Conservation (phyloP, 2,888 invertebrate genomes). For the Noctuana brunneofusca region DNA sequence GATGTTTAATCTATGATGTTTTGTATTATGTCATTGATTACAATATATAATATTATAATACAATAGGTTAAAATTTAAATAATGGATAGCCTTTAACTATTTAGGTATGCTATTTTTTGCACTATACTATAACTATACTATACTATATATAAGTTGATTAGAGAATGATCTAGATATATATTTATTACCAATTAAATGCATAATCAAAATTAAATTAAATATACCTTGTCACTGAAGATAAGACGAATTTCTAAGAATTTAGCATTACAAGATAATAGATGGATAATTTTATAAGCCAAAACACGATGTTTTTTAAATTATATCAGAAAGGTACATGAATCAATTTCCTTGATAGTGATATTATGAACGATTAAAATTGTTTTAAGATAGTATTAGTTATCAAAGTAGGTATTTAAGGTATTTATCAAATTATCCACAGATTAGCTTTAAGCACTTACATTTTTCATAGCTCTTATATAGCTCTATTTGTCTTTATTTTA, state of each 20-base stretch:
- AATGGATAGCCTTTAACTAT: too few species aligned
- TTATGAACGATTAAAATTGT: neutral
- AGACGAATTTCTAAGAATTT: neutral
- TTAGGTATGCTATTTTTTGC: too few species aligned
- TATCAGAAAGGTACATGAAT: neutral
- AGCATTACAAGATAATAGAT: neutral
- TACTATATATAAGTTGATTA: too few species aligned
- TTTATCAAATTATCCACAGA: neutral
- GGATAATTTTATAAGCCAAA: constrained; percentile 1
- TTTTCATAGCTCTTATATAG: neutral
- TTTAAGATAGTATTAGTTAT: neutral
- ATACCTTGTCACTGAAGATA: neutral
- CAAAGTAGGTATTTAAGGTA: neutral
- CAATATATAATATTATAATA: too few species aligned
- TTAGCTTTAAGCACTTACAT: neutral
- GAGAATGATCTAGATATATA: neutral
- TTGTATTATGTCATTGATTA: too few species aligned
- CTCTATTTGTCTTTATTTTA: neutral
- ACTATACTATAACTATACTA: too few species aligned
- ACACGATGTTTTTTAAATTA: neutral
- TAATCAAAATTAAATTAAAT: neutral
- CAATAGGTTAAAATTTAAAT: too few species aligned
- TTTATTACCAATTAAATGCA: neutral
- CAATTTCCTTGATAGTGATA: neutral
- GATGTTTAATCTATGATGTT: too few species aligned